A percentile compares a stretch with the other conserved stretches of the same genome.
Conservation (phyloP, 2,797 vertebrate genomes). For the Hemitrygon akajei region DNA sequence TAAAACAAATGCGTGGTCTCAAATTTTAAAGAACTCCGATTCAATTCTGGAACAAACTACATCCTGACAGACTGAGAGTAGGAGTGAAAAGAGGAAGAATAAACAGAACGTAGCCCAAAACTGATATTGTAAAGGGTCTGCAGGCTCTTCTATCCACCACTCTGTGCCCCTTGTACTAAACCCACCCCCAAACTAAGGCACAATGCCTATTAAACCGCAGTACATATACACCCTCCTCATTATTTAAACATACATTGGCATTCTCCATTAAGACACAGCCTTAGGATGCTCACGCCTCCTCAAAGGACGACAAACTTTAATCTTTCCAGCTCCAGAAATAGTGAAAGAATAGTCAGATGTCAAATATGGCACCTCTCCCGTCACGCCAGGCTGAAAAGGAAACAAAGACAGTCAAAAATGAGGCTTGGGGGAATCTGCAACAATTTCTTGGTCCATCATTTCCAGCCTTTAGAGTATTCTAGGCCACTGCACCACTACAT, state of each 20-base stretch:
- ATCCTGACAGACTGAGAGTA: background rate
- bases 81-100: background rate
- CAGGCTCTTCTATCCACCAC: background rate
- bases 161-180: background rate
- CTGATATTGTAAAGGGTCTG: background rate
- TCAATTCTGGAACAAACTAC: no score
- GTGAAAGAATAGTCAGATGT: conserved; percentile 82
- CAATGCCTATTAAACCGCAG: background rate
- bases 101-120: background rate
- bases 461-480: background rate
- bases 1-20: conserved; percentile 10
- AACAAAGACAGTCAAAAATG: background rate
- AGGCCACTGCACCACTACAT: background rate
- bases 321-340: conserved; percentile 72
- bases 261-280: background rate
- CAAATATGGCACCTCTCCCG: conserved; percentile 75
- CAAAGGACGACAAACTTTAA: conserved; percentile 64
- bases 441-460: no score
- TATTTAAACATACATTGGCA: background rate
- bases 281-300: conserved; percentile 46
- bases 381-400: conserved; percentile 62
- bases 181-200: background rate
- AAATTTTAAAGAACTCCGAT: background rate
- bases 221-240: background rate
- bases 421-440: no score